A percentile compares a stretch with the other conserved stretches of the same genome.
phyloP scores from a whole-genome alignment of 2,888 invertebrate species.

The Diploptera punctata region DNA sequence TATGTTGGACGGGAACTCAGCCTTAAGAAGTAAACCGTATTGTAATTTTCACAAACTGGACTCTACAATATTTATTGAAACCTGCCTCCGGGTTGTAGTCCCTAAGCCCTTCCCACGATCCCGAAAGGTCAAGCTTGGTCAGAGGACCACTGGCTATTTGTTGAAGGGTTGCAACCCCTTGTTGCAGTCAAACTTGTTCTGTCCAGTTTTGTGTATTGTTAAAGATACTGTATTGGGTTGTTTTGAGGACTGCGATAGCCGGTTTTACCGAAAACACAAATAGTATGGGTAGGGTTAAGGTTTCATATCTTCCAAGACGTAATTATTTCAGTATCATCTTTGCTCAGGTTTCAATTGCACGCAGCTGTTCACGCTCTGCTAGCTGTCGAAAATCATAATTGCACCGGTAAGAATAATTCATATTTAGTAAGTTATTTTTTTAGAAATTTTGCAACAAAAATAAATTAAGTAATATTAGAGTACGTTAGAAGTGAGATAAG shows the following conservation, averaged over 20 bases:
- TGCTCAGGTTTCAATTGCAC: background rate
- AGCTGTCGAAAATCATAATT: too few relatives aligned
- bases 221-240: background rate
- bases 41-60: constrained; percentile 2
- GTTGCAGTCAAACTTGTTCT: constrained; percentile 15
- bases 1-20: too few relatives aligned
- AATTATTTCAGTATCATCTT: background rate
- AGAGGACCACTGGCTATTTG: constrained; percentile 12
- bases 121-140: constrained; percentile 8
- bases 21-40: background rate
- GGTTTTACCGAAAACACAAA: background rate
- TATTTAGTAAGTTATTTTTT: too few relatives aligned
- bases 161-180: constrained; percentile 5
- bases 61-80: background rate
- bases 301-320: too few relatives aligned
- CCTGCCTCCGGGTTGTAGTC: background rate
- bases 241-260: constrained; percentile 13
- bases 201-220: background rate
- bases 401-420: too few relatives aligned
- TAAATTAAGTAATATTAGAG: too few relatives aligned
- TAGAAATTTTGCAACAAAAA: too few relatives aligned
- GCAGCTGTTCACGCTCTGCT: too few relatives aligned
- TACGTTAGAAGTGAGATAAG: too few relatives aligned
- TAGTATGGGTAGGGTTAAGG: too few relatives aligned
- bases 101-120: background rate